phyloP scores from a whole-genome alignment of 2,113 vertebrate species.

The Myrmecobius fasciatus region DNA sequence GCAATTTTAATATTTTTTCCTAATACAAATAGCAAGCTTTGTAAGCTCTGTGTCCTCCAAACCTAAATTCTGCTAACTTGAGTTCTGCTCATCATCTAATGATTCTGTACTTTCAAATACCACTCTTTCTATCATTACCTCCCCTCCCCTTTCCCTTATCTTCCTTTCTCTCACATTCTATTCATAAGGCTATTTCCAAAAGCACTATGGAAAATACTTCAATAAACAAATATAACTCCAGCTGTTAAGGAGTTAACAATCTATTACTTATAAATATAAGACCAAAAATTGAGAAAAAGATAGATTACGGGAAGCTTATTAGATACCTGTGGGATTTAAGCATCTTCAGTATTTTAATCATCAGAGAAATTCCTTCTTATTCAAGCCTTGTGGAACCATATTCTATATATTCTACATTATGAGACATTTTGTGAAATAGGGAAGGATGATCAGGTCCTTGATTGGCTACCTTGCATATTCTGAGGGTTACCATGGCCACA shows the following conservation, averaged over 20 bases:
- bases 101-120: not conserved
- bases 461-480: not conserved
- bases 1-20: not conserved
- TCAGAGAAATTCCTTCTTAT: not conserved
- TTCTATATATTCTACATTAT: not conserved
- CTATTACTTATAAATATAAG: not conserved
- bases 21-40: not conserved
- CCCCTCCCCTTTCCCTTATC: not conserved
- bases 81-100: not conserved
- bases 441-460: constrained; percentile 9
- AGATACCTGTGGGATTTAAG: not conserved
- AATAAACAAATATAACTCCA: not conserved
- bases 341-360: not conserved
- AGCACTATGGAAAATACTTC: not conserved
- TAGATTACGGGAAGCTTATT: not conserved
- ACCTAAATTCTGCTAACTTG: not conserved
- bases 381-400: not conserved
- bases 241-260: not conserved
- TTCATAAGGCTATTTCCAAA: not conserved
- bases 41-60: not conserved
- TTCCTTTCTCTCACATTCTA: not conserved
- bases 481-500: constrained; percentile 10
- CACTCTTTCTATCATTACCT: not conserved
- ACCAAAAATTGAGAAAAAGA: not conserved
- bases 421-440: not conserved